Evolutionary conservation across 2,797 vertebrate species (phyloP).

Genomic region (Diplodus sargus): DNA sequence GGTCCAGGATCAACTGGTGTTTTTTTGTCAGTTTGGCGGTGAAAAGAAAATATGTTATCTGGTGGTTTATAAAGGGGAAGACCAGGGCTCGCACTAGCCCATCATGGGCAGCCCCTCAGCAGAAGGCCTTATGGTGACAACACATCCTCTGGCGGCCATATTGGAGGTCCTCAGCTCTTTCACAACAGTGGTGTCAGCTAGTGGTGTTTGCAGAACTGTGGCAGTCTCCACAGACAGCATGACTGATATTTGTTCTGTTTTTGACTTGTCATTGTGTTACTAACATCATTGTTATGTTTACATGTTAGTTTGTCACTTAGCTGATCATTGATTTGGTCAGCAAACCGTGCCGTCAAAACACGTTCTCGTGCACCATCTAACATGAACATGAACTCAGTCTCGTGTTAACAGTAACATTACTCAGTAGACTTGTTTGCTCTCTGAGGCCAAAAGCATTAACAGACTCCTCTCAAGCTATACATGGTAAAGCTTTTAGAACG

Average conservation of each 20-base stretch:
- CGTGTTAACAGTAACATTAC: background rate
- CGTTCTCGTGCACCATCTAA: background rate
- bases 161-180: slow-evolving; percentile 16
- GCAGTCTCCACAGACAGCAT: slow-evolving; percentile 3
- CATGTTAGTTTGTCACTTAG: slow-evolving; percentile 7
- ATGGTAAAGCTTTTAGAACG: background rate
- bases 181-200: slow-evolving; percentile 15
- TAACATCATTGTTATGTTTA: slow-evolving; percentile 6
- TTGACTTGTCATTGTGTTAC: slow-evolving; percentile 17
- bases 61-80: slow-evolving; percentile 4
- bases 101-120: background rate
- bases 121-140: slow-evolving; percentile 12
- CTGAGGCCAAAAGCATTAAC: background rate
- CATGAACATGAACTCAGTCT: background rate
- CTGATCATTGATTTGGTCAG: slow-evolving; percentile 6
- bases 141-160: slow-evolving; percentile 10
- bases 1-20: slow-evolving; percentile 36
- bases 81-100: slow-evolving; percentile 9
- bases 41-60: slow-evolving; percentile 11
- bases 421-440: background rate
- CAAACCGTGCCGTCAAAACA: slow-evolving; percentile 1
- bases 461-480: background rate
- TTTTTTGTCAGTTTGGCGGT: slow-evolving; percentile 21
- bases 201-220: background rate
- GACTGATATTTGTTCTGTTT: slow-evolving; percentile 16